Evolutionary conservation across 1,140 invertebrate genomes (phyloP).

Genomic region (Manduca sexta): DNA sequence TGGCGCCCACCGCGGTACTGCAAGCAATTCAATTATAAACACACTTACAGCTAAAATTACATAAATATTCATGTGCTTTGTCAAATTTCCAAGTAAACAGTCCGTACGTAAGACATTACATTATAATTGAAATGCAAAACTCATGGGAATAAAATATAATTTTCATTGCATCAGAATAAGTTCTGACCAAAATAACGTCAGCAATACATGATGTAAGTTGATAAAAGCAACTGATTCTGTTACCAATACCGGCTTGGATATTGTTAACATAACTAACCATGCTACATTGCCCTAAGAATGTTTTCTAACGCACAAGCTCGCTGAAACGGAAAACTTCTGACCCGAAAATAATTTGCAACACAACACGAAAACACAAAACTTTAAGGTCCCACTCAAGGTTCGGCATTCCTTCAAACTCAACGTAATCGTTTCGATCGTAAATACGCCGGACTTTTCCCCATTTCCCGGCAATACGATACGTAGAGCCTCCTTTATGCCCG

Average conservation of each 20-base stretch:
- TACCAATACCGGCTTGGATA: too few relatives aligned
- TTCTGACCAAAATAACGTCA: too few relatives aligned
- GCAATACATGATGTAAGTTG: too few relatives aligned
- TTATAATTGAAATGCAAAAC: too few relatives aligned
- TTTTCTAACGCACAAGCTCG: too few relatives aligned
- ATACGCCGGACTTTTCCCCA: constrained; percentile 10
- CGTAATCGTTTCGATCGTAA: constrained; percentile 18
- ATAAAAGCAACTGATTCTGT: too few relatives aligned
- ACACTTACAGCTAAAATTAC: constrained; percentile 23
- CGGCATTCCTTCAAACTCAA: constrained; percentile 7
- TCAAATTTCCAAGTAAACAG: constrained; percentile 11
- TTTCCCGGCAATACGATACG: constrained; percentile 16
- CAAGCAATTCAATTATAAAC: constrained; percentile 30
- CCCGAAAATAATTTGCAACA: constrained; percentile 1
- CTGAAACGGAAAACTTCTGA: too few relatives aligned
- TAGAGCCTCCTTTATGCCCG: constrained; percentile 17
- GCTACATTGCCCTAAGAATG: too few relatives aligned
- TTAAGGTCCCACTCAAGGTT: constrained; percentile 2
- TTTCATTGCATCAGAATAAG: too few relatives aligned
- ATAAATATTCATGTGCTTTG: constrained; percentile 31
- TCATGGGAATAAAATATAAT: too few relatives aligned
- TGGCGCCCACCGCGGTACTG: constrained; percentile 15
- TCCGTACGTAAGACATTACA: neutral
- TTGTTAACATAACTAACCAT: too few relatives aligned
- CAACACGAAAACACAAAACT: neutral